Percentiles rank a stretch among this genome's conserved stretches.
phyloP scores from a whole-genome alignment of 2,797 vertebrate genomes.

The Hydrocynus forskahlii region DNA sequence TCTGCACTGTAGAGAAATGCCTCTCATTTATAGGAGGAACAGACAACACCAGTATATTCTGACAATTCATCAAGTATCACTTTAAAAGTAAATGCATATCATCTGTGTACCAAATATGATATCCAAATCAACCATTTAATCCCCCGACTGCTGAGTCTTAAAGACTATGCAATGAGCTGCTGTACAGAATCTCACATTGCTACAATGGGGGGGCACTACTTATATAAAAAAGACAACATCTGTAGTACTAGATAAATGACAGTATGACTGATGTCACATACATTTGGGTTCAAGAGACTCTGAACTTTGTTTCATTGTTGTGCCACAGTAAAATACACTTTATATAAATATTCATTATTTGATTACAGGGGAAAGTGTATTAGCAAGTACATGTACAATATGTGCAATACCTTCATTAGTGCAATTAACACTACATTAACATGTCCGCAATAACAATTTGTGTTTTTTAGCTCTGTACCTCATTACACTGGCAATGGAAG shows the following conservation, averaged over 20 bases:
- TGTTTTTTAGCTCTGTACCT: background rate
- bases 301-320: background rate
- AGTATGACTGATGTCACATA: slow-evolving; percentile 7
- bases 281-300: background rate
- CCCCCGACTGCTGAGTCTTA: background rate
- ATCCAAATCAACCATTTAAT: background rate
- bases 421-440: slow-evolving; percentile 24
- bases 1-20: background rate
- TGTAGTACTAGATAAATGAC: slow-evolving; percentile 6
- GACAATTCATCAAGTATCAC: background rate
- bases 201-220: background rate
- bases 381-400: slow-evolving; percentile 25
- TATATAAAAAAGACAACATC: background rate
- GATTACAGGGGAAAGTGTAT: slow-evolving; percentile 4
- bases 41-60: slow-evolving; percentile 1
- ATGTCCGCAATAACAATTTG: background rate
- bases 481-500: background rate
- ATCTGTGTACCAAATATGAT: background rate
- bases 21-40: slow-evolving; percentile 9
- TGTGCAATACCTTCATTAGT: slow-evolving; percentile 24
- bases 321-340: background rate
- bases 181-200: background rate
- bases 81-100: background rate
- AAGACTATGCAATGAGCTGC: background rate
- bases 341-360: slow-evolving; percentile 6